Base-by-base conservation (phyloP, 2,888 invertebrate species). In the Agonopterix alstromeriana region DNA sequence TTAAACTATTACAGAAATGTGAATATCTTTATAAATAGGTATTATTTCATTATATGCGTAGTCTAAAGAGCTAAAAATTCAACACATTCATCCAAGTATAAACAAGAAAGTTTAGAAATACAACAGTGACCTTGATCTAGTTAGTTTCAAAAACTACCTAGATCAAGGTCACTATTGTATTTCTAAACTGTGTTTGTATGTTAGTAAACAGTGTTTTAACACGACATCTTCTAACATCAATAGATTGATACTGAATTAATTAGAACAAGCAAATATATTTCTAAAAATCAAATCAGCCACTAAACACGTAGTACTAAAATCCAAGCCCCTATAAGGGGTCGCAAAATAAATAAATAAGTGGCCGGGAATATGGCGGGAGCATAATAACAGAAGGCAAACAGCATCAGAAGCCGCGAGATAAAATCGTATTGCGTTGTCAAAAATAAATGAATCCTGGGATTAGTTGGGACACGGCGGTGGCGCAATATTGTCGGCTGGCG, bases 351-450 rank as follows among this genome's bases (percentile, higher is more conserved):
- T 86, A 86, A 87, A 85, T 84, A 85, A 84, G 78, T 82, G 76
- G 78, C 74, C 72, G 72, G 75, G 42, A 83, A 80, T 84, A 83
- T 82, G 77, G 77, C 73, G 72, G 81, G 74, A 77, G 77, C 73
- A 75, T 82, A 85, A 86, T 86, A 88, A 86, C 86, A 84, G 83
- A 82, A 77, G 84, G 87, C 86, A 88, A 88, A 88, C 87, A 87
- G 85, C 85, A 85, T 84, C 83, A 83, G 87, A 87, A 86, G 87
- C 86, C 84, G 77, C 81, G 84, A 86, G 88, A 88, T 87, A 88
- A 86, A 88, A 88, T 88, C 87, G 86, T 85, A 86, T 88, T 84
- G 88, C 87, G 88, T 87, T 87, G 88, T 88, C 88, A 88, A 88
- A 88, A 88, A 88, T 88, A 88, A 88, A 88, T 88, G 87, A 88